phyloP scores from a whole-genome alignment of 2,797 vertebrate species.

The Micromesistius poutassou region DNA sequence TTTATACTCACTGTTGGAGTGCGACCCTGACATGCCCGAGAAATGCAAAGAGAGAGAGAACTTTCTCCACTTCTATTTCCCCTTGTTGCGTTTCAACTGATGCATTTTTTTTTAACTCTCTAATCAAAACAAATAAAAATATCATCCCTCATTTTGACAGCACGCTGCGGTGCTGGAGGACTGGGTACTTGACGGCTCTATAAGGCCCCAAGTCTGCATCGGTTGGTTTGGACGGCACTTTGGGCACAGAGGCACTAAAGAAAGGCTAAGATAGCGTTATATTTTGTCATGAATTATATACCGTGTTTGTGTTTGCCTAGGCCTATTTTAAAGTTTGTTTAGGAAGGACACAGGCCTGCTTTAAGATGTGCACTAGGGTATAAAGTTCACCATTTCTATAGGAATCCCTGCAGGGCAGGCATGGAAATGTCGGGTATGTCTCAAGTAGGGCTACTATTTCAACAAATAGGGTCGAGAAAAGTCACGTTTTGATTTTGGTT shows the following conservation, averaged over 20 bases:
- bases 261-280: background rate
- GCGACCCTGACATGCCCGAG: background rate
- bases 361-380: background rate
- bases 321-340: background rate
- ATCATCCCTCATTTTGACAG: conserved; percentile 64
- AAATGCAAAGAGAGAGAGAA: background rate
- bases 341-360: background rate
- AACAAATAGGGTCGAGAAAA: background rate
- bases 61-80: background rate
- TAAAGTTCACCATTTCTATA: background rate
- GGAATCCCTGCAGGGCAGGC: background rate
- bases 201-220: background rate
- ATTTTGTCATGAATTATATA: conserved; percentile 3
- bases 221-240: background rate
- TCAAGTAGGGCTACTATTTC: background rate
- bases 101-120: conserved; percentile 22
- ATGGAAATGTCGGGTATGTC: background rate
- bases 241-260: background rate
- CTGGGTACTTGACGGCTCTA: conserved; percentile 50
- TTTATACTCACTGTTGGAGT: background rate
- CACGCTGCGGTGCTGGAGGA: conserved; percentile 51
- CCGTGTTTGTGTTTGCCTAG: background rate
- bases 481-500: background rate
- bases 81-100: background rate
- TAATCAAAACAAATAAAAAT: conserved; percentile 67